Base-by-base conservation (phyloP, 2,113 vertebrate genomes). In the Cyprinodon brontotheroides region DNA sequence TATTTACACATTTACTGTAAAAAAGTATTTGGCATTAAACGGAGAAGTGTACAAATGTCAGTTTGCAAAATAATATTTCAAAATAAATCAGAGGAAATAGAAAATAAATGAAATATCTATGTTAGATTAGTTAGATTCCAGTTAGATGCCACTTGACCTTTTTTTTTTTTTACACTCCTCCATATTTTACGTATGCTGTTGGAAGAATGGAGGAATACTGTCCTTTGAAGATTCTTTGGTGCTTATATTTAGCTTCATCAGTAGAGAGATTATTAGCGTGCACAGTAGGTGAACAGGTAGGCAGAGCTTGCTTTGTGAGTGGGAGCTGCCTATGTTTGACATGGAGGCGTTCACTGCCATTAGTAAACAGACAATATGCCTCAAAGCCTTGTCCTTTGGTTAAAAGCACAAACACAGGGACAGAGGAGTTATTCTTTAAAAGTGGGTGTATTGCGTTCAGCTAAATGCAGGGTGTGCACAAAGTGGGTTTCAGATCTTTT, bases 261-360 rank as follows among this genome's bases (percentile, higher is more conserved):
- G 8, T 40, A 13, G 57, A 70, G 13, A 22, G 62, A 53, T 50
- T 11, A 17, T 38, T n/a, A 37, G 20, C 66, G 57, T 29, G 9
- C 17, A n/a, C 38, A 17, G 65, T 17, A 65, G 48, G 57, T n/a
- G 40, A 77, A 63, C 65, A 29, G 22, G 61, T 10, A 11, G 59
- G 29, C 4, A 61, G 60, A 70, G 20, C 43, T 69, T 72, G 69
- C 66, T 65, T 75, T 77, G 53, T 40, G 70, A 71, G 77, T 57
- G 66, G 57, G 41, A 74, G 72, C 75, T 69, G 82, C 72, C 65
- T 78, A 61, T 92, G 20, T 93, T 91, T 93, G 89, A 84, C 87
- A 89, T 89, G 36, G 64, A 90, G 92, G 92, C 11, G 90, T 89
- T 76, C 53, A 47, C 91, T 83, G 77, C 81, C 89, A 70, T 89